These are phyloP conservation scores for Ctenomys sociabilis DNA, from an alignment of 2,113 vertebrate genomes.

Conservation along the genomic window DNA sequence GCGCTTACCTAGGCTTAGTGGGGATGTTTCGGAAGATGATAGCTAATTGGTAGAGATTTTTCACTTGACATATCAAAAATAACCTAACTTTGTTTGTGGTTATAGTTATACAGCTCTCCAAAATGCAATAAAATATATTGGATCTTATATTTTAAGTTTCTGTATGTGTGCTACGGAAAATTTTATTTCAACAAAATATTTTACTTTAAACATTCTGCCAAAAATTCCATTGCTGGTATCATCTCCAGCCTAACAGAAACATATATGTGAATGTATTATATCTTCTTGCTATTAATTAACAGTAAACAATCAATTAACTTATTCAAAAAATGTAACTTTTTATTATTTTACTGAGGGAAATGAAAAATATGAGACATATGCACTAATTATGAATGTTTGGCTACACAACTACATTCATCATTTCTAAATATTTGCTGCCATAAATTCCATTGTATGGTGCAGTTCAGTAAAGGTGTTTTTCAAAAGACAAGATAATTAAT, in stretches of 20 bases:
- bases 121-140: not conserved
- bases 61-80: not conserved
- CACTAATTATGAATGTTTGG: not conserved
- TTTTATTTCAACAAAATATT: not conserved
- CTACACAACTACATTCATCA: not conserved
- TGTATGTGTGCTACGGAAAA: not conserved
- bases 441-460: not conserved
- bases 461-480: not conserved
- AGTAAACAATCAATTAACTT: not conserved
- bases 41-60: not conserved
- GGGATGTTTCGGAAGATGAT: not conserved
- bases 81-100: not conserved
- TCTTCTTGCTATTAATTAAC: not conserved
- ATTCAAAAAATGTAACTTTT: not conserved
- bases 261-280: not conserved
- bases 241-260: not conserved
- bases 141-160: not conserved
- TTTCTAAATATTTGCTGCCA: not conserved
- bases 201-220: not conserved
- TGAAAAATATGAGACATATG: not conserved
- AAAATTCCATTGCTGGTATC: not conserved
- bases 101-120: not conserved
- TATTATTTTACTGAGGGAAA: not conserved
- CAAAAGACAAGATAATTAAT: not conserved
- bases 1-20: not conserved